Conservation (phyloP, 2,113 vertebrate genomes). For the Hippoglossus stenolepis region DNA sequence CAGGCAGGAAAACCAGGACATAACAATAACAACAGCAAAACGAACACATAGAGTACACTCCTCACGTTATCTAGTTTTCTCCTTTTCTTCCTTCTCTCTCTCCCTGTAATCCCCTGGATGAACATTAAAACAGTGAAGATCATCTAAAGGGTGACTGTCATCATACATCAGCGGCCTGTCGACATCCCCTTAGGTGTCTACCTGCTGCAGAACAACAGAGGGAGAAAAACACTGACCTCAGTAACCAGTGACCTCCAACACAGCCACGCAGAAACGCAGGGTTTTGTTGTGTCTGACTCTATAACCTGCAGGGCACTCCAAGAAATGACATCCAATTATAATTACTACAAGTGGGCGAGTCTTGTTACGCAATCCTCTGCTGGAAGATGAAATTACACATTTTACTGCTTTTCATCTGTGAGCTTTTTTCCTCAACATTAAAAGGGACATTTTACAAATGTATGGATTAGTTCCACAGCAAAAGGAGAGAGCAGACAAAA, state of each 20-base stretch:
- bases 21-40: neutral
- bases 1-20: neutral
- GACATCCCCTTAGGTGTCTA: conserved; percentile 30
- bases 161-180: conserved; percentile 37
- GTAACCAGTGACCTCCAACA: conserved; percentile 25
- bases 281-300: conserved; percentile 24
- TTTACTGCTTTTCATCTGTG: neutral
- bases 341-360: conserved; percentile 37
- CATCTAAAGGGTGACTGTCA: conserved; percentile 52
- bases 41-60: neutral
- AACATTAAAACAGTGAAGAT: conserved; percentile 30
- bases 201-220: conserved; percentile 25
- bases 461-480: neutral
- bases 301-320: neutral
- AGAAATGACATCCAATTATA: conserved; percentile 10
- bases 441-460: neutral
- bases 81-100: neutral
- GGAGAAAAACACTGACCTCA: conserved; percentile 1
- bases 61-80: neutral
- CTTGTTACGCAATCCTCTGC: conserved; percentile 24
- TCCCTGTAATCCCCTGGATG: conserved; percentile 9
- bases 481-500: too few species aligned
- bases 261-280: conserved; percentile 5
- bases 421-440: neutral
- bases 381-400: conserved; percentile 24